Evolutionary conservation across 2,113 vertebrate species (phyloP), one percentile per base, ranked within the genome.

Genomic region (Hepsetus odoe): DNA sequence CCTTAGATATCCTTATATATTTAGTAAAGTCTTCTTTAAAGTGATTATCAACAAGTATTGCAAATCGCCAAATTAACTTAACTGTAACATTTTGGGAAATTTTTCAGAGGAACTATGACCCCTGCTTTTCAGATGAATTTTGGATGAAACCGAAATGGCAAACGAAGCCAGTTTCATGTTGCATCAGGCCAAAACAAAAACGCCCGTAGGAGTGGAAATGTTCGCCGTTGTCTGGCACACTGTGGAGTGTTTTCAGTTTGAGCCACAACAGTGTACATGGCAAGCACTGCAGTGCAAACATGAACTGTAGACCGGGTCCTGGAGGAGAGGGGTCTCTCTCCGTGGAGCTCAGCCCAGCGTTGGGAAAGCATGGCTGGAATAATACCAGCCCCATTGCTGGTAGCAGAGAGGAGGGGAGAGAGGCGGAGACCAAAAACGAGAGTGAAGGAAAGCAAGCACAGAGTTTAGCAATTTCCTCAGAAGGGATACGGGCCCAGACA

Each of bases 361-460:
- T 46, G 0, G 32, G 74, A 67, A 62, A 26, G 30, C 53, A 49
- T 24, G 6, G 1, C 26, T 24, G 40, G 9, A 16, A 40, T n/a
- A 61, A 77, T 77, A 77, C 35, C 40, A 77, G 28, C 24, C 44
- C 62, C 22, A 7, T 61, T n/a, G 16, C 22, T 53, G 46, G 32
- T 35, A 13, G 53, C 38, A 8, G 38, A 35, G 32, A 4, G 51
- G n/a, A 12, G 33, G 33, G 4, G 8, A 5, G 61, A 16, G 9
- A 20, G 26, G 26, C 2, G 6, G 28, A 61, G 28, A 16, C 2
- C 1, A 26, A 38, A 20, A 26, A 26, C n/a, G 2, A 4, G 9
- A 12, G 26, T 9, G 33, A 35, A 8, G 24, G 3, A 56, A 5
- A 40, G 42, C 24, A 14, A 38, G 3, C 32, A 24, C 51, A 24